Conservation (phyloP, 2,797 vertebrate genomes). For the Sarcophilus harrisii region DNA sequence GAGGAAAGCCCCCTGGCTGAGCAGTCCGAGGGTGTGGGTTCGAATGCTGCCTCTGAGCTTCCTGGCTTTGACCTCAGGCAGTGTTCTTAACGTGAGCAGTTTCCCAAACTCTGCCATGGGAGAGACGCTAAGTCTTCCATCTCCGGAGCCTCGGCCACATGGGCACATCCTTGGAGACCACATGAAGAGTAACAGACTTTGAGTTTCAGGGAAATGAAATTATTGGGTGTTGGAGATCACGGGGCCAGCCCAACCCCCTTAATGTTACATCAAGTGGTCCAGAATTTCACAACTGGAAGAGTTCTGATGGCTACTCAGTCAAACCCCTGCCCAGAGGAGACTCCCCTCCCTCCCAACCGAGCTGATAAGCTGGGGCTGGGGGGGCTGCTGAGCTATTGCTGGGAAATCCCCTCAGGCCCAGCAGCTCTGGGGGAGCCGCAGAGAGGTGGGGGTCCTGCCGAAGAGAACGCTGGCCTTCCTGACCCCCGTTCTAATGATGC, state of each 20-base stretch:
- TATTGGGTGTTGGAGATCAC: not conserved
- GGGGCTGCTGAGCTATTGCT: not conserved
- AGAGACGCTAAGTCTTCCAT: not conserved
- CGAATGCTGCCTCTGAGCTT: not conserved
- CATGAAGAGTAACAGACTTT: not conserved
- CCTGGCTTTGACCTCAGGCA: not conserved
- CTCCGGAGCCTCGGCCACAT: not conserved
- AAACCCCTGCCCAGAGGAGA: not conserved
- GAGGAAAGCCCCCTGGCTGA: not conserved
- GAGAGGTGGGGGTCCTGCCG: not conserved
- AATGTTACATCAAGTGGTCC: not conserved
- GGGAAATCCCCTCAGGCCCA: not conserved
- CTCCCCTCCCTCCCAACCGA: not conserved
- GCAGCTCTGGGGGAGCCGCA: not conserved
- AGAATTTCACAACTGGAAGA: not conserved
- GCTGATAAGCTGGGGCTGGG: not conserved
- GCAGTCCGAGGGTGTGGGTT: not conserved
- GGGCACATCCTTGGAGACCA: not conserved
- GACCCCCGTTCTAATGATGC: not conserved
- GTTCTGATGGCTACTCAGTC: not conserved
- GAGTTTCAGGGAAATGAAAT: not conserved
- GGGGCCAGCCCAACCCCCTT: not conserved
- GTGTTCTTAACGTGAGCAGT: not conserved
- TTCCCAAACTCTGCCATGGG: not conserved
- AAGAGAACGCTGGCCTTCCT: not conserved